These are phyloP conservation scores for Myotis planiceps DNA, from an alignment of 2,797 vertebrate genomes.

Conservation along the genomic window DNA sequence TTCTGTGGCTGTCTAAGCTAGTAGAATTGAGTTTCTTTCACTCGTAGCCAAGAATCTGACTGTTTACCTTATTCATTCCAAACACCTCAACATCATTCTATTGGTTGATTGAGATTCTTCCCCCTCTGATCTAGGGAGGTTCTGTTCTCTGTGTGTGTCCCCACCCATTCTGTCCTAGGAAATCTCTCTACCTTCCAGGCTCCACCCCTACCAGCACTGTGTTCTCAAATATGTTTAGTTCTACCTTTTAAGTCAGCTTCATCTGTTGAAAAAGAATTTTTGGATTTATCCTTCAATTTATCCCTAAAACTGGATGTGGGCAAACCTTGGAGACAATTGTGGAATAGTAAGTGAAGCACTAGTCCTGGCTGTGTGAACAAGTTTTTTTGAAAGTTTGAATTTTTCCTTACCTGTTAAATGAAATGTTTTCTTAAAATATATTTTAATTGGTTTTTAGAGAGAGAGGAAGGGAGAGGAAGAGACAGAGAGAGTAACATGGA, in stretches of 20 bases:
- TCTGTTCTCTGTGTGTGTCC: not conserved
- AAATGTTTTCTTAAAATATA: not conserved
- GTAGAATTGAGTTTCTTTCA: constrained; percentile 25
- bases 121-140: not conserved
- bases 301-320: not conserved
- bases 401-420: not conserved
- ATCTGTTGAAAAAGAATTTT: not conserved
- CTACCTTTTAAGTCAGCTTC: not conserved
- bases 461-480: too few relatives aligned
- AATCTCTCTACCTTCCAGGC: not conserved
- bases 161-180: not conserved
- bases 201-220: not conserved
- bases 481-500: too few relatives aligned
- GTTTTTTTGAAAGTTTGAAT: not conserved
- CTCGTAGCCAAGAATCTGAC: not conserved
- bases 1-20: not conserved
- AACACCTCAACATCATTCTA: not conserved
- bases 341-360: not conserved
- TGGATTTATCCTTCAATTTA: not conserved
- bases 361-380: not conserved
- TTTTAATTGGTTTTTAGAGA: too few relatives aligned
- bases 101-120: not conserved
- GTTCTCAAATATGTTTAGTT: constrained; percentile 12
- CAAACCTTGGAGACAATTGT: not conserved
- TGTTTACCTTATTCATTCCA: not conserved